Evolutionary conservation across 2,888 invertebrate species (phyloP), one percentile per base, ranked within the genome.

Genomic region (Trisateles emortualis): DNA sequence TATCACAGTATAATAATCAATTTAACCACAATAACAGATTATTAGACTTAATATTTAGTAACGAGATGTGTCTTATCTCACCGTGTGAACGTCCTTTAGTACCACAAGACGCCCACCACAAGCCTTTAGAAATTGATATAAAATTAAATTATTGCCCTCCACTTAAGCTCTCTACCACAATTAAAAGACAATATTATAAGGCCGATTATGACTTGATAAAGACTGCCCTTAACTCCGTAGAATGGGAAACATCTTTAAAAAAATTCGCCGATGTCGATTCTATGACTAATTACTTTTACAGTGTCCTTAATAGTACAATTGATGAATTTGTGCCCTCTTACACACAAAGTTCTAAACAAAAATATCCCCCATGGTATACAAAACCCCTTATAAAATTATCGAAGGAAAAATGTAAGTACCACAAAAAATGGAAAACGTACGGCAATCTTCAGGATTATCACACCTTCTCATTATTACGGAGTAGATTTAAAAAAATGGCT

Each of bases 41-140:
- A 38, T 43, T 43, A 43, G 43, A 43, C 30, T 33, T 43, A 33
- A 33, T 43, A n/a, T 43, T 43, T 22, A 11, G 43, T 43, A 43
- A 43, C 8, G 30, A 30, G 10, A 30, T 9, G 2, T 30, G 30
- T n/a, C 9, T 30, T 30, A 30, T 33, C 33, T 43, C 33, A 33
- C 13, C 11, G 33, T 33, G 43, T 4, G 30, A 43, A 22, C 33
- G 32, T 19, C 43, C 43, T 6, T n/a, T 43, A 3, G 43, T 43
- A 32, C 32, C 43, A 43, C 32, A 43, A 43, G 43, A 43, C 10
- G 4, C 16, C 16, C 43, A 43, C 16, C 43, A 43, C 19, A 43
- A 43, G 10, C 32, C 38, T 4, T 38, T 38, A 33, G 33, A 33
- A 32, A 33, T 43, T 43, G 33, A 43, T 11, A 17, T 43, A 33